These are phyloP conservation scores for Drosophila ochracea DNA, from an alignment of 2,888 invertebrate genomes.

Conservation along the genomic window DNA sequence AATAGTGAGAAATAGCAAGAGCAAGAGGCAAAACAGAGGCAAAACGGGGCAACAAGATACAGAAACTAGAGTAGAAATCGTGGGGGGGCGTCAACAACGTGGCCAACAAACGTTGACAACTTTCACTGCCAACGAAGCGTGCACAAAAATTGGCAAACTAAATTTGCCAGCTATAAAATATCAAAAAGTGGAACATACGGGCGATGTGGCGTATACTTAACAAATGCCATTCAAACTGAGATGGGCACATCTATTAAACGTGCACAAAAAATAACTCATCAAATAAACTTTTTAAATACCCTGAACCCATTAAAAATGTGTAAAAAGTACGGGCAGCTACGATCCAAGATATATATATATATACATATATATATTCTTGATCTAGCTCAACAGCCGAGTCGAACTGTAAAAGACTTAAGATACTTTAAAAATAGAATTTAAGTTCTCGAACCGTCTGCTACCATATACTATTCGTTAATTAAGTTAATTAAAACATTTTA, in stretches of 20 bases:
- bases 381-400: neutral
- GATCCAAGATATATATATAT: neutral
- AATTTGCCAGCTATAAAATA: conserved; percentile 15
- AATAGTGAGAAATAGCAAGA: conserved; percentile 18
- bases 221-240: conserved; percentile 2
- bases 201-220: conserved; percentile 6
- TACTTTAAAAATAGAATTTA: neutral
- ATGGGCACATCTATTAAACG: neutral
- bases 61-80: conserved; percentile 50
- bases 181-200: conserved; percentile 8
- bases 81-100: conserved; percentile 30
- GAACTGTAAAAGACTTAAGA: neutral
- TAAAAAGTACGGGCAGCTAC: neutral
- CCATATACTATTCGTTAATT: neutral
- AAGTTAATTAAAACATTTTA: neutral
- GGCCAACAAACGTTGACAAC: conserved; percentile 56
- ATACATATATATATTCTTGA: neutral
- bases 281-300: neutral
- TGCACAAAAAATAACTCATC: neutral
- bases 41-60: neutral
- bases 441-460: neutral
- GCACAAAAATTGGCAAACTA: conserved; percentile 45
- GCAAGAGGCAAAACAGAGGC: neutral
- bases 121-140: conserved; percentile 72
- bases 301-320: neutral